Evolutionary conservation across 2,888 invertebrate genomes (phyloP), one percentile per base, ranked within the genome.

Genomic region (Pyrgus malvae): DNA sequence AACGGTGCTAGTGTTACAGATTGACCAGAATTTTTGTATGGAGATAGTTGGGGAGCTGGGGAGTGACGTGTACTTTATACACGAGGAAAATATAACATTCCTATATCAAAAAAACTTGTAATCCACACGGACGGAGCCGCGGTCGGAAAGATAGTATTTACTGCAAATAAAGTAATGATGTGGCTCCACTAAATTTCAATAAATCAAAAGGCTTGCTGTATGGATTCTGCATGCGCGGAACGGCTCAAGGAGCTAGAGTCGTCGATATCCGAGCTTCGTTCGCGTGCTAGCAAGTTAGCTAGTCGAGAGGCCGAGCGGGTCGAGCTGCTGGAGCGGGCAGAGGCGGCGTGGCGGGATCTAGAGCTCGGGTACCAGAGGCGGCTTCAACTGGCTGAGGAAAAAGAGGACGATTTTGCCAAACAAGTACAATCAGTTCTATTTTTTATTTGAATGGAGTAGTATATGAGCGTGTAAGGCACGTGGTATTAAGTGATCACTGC

Each of bases 291-390:
- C 1, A 63, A 60, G 41, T 65, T 89, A 31, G 84, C 80, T 2
- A 64, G 62, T 6, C 76, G 88, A 0, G 88, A 89, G 54, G 76
- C 80, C 0, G 77, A 81, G 48, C 72, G 87, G 3, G 74, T 76
- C 0, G 77, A 81, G 53, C 62, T 87, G 23, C 63, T 90, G 53
- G 83, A 83, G 56, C 78, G 87, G 3, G 88, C 90, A 0, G 89
- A 89, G 61, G 60, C 66, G 0, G 84, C 89, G 0, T 90, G 90
- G 90, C 74, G 64, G 14, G 85, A 89, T 33, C 72, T 90, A 1
- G 90, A 90, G 61, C 41, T 59, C 0, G 81, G 83, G 8, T 89
- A 81, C 62, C 78, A 81, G 61, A 66, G 81, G 7, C 73, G 84
- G 8, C 67, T 88, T 6, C 19, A 51, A 2, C 61, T 71, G 0